Conservation (phyloP, 1,140 invertebrate species). For the Polypedilum pembai region DNA sequence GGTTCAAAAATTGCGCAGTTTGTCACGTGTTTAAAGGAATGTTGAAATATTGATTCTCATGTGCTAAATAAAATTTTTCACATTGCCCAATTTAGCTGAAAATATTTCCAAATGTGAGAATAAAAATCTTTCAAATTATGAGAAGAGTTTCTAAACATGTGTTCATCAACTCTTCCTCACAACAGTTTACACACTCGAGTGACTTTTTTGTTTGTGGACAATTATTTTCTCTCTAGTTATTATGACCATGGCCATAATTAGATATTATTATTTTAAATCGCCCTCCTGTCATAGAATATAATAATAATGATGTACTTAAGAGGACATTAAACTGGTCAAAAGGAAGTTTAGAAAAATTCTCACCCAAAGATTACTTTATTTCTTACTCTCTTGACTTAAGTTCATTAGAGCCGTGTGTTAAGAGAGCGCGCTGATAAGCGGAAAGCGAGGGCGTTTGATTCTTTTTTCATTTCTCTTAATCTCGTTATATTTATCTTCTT, state of each 20-base stretch:
- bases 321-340: too few species aligned
- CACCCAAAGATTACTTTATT: too few species aligned
- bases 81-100: neutral
- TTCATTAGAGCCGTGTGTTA: too few species aligned
- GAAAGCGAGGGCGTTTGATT: conserved; percentile 2
- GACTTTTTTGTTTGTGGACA: neutral
- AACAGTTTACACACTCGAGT: conserved; percentile 17
- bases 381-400: too few species aligned
- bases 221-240: neutral
- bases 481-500: neutral
- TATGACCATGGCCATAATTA: too few species aligned
- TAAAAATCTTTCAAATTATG: neutral
- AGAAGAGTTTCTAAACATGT: neutral
- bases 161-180: neutral
- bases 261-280: too few species aligned
- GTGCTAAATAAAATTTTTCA: conserved; percentile 7
- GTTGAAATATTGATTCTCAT: neutral
- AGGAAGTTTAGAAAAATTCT: too few species aligned
- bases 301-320: too few species aligned
- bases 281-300: too few species aligned
- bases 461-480: conserved; percentile 1
- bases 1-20: neutral
- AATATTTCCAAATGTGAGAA: conserved; percentile 12
- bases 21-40: neutral
- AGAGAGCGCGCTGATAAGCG: neutral